These are phyloP conservation scores for Drosophila busckii DNA, from an alignment of 1,140 invertebrate species.

Conservation along the genomic window DNA sequence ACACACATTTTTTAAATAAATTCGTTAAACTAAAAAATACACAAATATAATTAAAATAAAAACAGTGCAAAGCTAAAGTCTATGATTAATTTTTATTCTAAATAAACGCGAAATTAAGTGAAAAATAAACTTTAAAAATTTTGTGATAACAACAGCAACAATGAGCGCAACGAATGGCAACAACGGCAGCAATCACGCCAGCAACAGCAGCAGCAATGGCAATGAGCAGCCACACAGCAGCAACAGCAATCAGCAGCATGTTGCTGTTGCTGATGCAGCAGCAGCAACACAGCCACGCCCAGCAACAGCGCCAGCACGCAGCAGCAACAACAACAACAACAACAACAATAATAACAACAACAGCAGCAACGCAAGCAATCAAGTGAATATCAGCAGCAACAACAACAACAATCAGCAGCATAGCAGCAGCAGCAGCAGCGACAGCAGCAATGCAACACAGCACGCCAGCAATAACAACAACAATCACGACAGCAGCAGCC, in stretches of 20 bases:
- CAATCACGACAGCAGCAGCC: constrained; percentile 27
- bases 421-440: constrained; percentile 22
- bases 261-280: constrained; percentile 5
- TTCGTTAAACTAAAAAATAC: neutral
- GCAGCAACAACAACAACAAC: constrained; percentile 33
- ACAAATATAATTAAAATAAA: neutral
- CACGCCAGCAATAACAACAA: constrained; percentile 45
- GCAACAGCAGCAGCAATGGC: constrained; percentile 15
- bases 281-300: constrained; percentile 21
- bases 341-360: constrained; percentile 30
- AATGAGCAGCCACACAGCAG: constrained; percentile 49
- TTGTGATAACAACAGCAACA: constrained; percentile 14
- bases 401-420: constrained; percentile 17
- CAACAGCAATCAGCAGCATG: constrained; percentile 32
- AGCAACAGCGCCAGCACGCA: constrained; percentile 49
- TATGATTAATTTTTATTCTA: no score
- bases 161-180: constrained; percentile 43
- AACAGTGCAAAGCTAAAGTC: neutral
- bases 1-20: no score
- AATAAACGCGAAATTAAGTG: neutral
- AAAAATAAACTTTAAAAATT: constrained; percentile 1
- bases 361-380: constrained; percentile 34
- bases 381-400: constrained; percentile 46
- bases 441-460: neutral
- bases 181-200: constrained; percentile 16